Evolutionary conservation across 64 coral and sea anemone genomes (phyloP).

Genomic region (Montipora cactus): DNA sequence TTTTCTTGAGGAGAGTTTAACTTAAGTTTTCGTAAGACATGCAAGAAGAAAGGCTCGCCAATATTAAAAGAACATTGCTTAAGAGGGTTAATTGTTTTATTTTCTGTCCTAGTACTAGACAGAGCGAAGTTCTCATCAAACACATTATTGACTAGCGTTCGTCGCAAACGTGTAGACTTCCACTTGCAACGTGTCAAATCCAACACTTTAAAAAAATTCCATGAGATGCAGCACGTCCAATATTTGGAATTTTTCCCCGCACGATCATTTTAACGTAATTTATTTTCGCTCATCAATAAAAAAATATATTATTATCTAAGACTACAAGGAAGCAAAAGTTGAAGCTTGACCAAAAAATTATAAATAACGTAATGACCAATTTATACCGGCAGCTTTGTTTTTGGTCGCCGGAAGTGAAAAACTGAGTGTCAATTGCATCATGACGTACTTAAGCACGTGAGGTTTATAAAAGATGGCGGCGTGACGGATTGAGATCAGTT

Average conservation of each 20-base stretch:
- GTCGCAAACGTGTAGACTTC: neutral
- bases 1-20: neutral
- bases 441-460: constrained; percentile 69
- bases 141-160: neutral
- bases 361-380: constrained; percentile 21
- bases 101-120: neutral
- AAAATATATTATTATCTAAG: neutral
- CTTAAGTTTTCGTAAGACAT: too few species aligned
- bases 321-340: constrained; percentile 20
- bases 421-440: constrained; percentile 73
- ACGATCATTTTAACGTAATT: neutral
- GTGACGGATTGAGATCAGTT: neutral
- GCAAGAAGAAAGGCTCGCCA: neutral
- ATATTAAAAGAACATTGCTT: neutral
- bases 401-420: constrained; percentile 42
- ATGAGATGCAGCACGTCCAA: neutral
- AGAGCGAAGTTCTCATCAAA: neutral
- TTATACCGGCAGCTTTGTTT: neutral
- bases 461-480: constrained; percentile 68
- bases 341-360: neutral
- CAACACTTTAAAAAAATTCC: neutral
- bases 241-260: neutral
- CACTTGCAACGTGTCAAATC: neutral
- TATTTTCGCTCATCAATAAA: neutral
- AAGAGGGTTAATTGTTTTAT: neutral